Conservation (phyloP, 1,140 invertebrate genomes). For the Trichonephila clavata region DNA sequence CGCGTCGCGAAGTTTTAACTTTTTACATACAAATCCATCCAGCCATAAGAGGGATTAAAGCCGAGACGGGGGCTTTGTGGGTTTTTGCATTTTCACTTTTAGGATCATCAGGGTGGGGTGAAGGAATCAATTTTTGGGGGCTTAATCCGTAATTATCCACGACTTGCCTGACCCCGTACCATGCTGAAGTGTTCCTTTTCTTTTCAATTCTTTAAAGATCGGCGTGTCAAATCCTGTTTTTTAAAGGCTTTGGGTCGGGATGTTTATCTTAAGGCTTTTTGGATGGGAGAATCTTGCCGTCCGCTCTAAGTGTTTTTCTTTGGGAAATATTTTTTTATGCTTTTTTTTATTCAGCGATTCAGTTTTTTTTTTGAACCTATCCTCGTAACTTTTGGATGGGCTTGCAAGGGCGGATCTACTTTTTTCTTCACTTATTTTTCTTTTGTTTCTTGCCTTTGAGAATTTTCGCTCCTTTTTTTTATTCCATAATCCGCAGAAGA, state of each 20-base stretch:
- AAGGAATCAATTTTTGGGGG: slow-evolving; percentile 57
- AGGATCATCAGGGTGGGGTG: not conserved
- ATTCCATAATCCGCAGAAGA: slow-evolving; percentile 39
- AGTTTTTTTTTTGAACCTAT: not conserved
- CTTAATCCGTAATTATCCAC: slow-evolving; percentile 60
- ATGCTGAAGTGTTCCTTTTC: slow-evolving; percentile 10
- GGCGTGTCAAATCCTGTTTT: slow-evolving; percentile 69
- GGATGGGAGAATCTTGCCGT: not conserved
- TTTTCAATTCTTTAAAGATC: not conserved
- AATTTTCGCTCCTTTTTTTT: not conserved
- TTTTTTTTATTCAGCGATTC: slow-evolving; percentile 20
- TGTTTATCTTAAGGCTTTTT: slow-evolving; percentile 72
- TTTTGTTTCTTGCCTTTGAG: slow-evolving; percentile 31
- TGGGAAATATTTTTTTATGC: not conserved
- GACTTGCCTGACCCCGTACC: slow-evolving; percentile 24
- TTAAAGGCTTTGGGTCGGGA: slow-evolving; percentile 56
- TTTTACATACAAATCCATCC: slow-evolving; percentile 52
- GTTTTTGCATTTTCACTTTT: slow-evolving; percentile 59
- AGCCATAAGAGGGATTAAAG: slow-evolving; percentile 48
- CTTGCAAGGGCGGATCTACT: slow-evolving; percentile 31
- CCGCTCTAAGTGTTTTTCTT: slow-evolving; percentile 4
- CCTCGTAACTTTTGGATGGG: slow-evolving; percentile 1
- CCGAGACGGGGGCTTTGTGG: not conserved
- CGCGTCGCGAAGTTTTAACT: not conserved
- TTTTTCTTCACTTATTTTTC: not conserved